A percentile compares a stretch with the other conserved stretches of the same genome.
Conservation (phyloP, 2,797 vertebrate genomes). For the Molossus alvarezi region DNA sequence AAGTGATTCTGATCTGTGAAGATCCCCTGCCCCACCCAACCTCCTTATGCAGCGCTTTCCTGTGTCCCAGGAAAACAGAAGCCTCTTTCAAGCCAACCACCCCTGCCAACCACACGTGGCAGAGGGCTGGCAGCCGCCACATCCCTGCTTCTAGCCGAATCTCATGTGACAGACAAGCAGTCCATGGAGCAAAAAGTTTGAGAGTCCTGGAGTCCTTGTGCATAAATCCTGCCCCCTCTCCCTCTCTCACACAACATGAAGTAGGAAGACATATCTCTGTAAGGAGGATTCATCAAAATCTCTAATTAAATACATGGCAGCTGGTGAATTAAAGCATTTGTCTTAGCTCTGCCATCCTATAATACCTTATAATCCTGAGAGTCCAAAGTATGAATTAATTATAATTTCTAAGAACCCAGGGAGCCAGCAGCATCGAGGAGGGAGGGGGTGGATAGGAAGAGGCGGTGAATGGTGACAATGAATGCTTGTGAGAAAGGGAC, state of each 20-base stretch:
- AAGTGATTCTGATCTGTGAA: not conserved
- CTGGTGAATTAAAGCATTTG: conserved; percentile 91
- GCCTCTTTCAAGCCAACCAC: not conserved
- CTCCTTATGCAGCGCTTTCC: not conserved
- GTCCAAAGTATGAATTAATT: conserved; percentile 91
- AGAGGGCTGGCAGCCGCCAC: not conserved
- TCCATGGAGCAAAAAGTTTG: conserved; percentile 53
- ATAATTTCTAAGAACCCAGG: conserved; percentile 87
- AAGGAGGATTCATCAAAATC: conserved; percentile 89
- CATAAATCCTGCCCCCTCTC: not conserved
- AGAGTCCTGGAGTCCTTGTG: conserved; percentile 69
- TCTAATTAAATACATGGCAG: conserved; percentile 92
- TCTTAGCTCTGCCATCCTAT: conserved; percentile 89
- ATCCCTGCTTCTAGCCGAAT: not conserved
- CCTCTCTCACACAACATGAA: conserved; percentile 35
- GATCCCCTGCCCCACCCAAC: not conserved
- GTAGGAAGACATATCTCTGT: conserved; percentile 83
- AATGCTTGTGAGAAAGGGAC: conserved; percentile 70
- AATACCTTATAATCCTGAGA: conserved; percentile 91
- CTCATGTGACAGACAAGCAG: conserved; percentile 32
- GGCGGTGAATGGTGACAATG: conserved; percentile 76
- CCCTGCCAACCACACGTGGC: not conserved
- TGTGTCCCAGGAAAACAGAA: not conserved
- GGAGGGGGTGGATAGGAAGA: not conserved
- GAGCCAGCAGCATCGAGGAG: conserved; percentile 71